Base-by-base conservation (phyloP, 2,113 vertebrate species). In the Tautogolabrus adspersus region DNA sequence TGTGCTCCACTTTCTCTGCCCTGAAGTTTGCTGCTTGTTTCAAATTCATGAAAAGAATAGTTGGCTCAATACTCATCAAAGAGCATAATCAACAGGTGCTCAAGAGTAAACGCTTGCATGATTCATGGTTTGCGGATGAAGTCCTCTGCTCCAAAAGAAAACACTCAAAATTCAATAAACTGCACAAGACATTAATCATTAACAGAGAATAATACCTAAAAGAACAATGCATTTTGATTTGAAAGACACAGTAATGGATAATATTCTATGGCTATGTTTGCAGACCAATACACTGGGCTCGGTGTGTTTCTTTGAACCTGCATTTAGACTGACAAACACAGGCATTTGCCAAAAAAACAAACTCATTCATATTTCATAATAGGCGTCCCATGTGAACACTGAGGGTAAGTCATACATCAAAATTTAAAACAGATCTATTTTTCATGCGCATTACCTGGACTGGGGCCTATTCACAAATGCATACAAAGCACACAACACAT, bases 341-440 rank as follows among this genome's bases (percentile, higher is more conserved):
- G 92, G 91, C 75, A 89, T 90, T 92, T 85, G 79, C 70, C 75
- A 68, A 84, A 88, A 82, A 88, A 85, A 58, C 66, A 40, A 66
- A 63, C 34, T 68, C 71, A 89, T 93, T 91, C 87, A 92, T 91
- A 87, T 91, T 90, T 93, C 77, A 90, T 84, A 85, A 86, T 72
- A 70, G 73, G 52, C 66, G 83, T 89, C 83, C 82, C 77, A 79
- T 85, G 80, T 89, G 82, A 91, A 79, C 72, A 26, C 38, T 68
- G 68, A 74, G 86, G 78, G 63, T 85, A 90, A 91, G 92, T 88
- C 75, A 79, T 84, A 72, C 59, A 87, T 93, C 83, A 91, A 83
- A 91, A 83, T 90, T 84, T 86, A 68, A 87, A 86, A 77, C 55
- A 62, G 34, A 63, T 82, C 57, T 77, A 18, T 76, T 78, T 72